Conservation (phyloP, 2,797 vertebrate species). For the Phataginus tricuspis region DNA sequence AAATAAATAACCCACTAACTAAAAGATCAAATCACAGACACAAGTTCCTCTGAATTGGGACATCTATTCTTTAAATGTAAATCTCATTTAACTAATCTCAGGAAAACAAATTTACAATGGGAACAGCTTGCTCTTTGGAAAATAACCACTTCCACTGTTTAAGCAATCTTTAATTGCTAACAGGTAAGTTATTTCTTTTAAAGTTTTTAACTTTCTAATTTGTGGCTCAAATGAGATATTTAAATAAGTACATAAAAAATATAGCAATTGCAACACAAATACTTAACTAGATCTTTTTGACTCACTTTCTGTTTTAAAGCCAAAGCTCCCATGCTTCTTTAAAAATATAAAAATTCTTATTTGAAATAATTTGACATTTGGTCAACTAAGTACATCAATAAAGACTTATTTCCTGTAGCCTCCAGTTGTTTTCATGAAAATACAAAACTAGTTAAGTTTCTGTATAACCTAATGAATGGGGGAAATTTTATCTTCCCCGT, state of each 20-base stretch:
- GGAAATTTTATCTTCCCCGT: neutral
- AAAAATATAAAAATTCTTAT: neutral
- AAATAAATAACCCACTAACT: neutral
- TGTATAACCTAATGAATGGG: neutral
- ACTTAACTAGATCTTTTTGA: neutral
- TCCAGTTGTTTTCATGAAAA: neutral
- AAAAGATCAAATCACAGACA: neutral
- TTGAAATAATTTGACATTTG: neutral
- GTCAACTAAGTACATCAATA: neutral
- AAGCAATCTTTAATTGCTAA: neutral
- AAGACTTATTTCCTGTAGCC: neutral
- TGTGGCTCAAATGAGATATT: neutral
- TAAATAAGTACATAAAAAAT: neutral
- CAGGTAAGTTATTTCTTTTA: neutral
- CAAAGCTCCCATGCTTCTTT: neutral
- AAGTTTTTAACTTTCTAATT: neutral
- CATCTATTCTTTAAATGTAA: neutral
- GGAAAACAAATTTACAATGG: constrained; percentile 11
- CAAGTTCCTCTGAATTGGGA: neutral
- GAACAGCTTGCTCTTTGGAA: neutral
- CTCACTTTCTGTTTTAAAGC: neutral
- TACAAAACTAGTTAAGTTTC: neutral
- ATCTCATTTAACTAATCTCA: neutral
- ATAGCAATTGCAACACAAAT: neutral
- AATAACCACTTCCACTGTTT: neutral